Base-by-base conservation (phyloP, 2,113 vertebrate species). In the Tretioscincus oriximinensis region DNA sequence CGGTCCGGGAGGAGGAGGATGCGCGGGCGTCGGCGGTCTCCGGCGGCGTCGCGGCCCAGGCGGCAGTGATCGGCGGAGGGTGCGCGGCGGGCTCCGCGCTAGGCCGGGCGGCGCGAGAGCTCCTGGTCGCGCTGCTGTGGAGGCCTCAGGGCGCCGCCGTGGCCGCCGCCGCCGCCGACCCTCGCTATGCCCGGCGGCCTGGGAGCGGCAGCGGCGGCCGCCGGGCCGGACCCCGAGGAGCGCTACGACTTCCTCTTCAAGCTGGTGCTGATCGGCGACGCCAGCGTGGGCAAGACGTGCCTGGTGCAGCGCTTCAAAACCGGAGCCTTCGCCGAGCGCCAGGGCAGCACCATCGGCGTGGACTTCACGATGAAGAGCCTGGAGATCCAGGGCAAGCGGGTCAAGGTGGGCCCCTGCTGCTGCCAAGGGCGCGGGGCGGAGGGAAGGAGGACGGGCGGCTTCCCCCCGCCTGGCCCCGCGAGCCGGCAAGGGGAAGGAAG, bases 311-410 rank as follows among this genome's bases (percentile, higher is more conserved):
- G 96, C 49, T 97, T 97, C 93, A 97, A 97, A 77, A 96, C 93
- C 2, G 96, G 96, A 18, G 90, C 91, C 76, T 97, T 97, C 89
- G 90, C 94, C 60, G 96, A 96, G 90, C 94, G 96, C 31, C 96
- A 97, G 73, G 96, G 96, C 61, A 97, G 94, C 91, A 97, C 96
- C 61, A 97, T 97, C 85, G 96, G 96, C 54, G 96, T 97, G 80
- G 96, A 97, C 89, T 97, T 97, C 88, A 97, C 96, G 81, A 96
- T 97, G 96, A 97, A 96, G 92, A 97, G 96, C 70, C 88, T 97
- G 89, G 96, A 96, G 51, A 94, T 97, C 71, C 96, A 96, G 89
- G 96, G 96, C 77, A 96, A 96, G 84, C 92, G 96, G 82, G 93
- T 97, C 80, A 97, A 97, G 96, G 96, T 97, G 91, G 87, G 87